These are phyloP conservation scores for Andrena flavipes DNA, from an alignment of 2,888 invertebrate species.

Conservation along the genomic window DNA sequence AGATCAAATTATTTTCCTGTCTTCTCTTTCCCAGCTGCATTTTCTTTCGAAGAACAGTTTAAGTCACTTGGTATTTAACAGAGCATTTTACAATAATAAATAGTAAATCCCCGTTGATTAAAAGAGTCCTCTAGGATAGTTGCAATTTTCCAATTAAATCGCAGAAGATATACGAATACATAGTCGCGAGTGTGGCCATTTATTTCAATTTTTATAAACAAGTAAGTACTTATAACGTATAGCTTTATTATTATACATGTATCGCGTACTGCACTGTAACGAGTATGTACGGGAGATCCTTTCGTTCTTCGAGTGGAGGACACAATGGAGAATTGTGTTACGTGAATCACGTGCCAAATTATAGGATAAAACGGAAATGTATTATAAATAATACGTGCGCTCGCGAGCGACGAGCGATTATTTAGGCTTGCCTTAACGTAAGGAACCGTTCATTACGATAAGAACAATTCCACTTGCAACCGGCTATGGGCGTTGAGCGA, in stretches of 20 bases:
- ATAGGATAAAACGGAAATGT: constrained; percentile 72
- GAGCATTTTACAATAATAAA: no score
- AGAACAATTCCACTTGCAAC: constrained; percentile 19
- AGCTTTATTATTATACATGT: constrained; percentile 41
- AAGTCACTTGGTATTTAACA: no score
- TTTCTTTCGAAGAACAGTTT: no score
- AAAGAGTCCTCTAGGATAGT: no score
- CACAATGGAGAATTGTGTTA: constrained; percentile 77
- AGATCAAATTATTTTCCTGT: not conserved
- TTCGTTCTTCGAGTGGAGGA: constrained; percentile 55
- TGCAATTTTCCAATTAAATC: no score
- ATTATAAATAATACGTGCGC: constrained; percentile 24
- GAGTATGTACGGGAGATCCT: constrained; percentile 23
- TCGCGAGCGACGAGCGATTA: constrained; percentile 49
- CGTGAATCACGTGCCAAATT: constrained; percentile 84
- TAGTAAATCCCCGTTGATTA: no score
- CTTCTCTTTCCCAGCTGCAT: no score
- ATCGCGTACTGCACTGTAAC: constrained; percentile 38
- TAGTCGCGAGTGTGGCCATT: constrained; percentile 14
- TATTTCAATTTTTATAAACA: constrained; percentile 22
- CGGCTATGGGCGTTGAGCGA: constrained; percentile 6
- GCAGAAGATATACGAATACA: constrained; percentile 23
- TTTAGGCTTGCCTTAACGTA: constrained; percentile 68
- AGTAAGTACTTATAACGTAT: constrained; percentile 23
- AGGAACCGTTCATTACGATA: constrained; percentile 60